These are phyloP conservation scores for Tangara arthus DNA, from an alignment of 2,797 vertebrate genomes.

Conservation along the genomic window DNA sequence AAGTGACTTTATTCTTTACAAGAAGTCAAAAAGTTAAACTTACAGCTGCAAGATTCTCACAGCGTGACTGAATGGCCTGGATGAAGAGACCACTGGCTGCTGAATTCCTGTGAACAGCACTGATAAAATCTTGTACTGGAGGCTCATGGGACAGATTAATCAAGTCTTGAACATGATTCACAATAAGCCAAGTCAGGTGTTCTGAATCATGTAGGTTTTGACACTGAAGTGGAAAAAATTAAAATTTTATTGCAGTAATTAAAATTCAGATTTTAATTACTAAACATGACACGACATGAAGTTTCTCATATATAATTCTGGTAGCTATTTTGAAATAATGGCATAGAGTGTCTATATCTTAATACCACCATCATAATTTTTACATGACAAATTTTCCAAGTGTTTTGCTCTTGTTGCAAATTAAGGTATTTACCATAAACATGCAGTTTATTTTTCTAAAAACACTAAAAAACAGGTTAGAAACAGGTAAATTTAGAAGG, in stretches of 20 bases:
- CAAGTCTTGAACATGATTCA: conserved; percentile 95
- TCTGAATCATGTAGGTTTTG: conserved; percentile 98
- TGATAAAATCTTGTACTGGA: conserved; percentile 97
- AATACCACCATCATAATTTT: neutral
- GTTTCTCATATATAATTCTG: neutral
- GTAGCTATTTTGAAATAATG: neutral
- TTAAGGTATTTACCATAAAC: neutral
- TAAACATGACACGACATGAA: neutral
- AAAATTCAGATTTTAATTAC: neutral
- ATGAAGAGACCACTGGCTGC: conserved; percentile 98
- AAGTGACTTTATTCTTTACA: neutral
- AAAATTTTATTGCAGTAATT: neutral
- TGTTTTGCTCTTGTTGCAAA: neutral
- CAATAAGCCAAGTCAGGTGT: conserved; percentile 96
- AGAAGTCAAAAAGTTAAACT: conserved; percentile 41
- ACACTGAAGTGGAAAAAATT: conserved; percentile 77
- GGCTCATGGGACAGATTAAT: conserved; percentile 94
- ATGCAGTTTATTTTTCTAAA: neutral
- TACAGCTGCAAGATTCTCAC: conserved; percentile 89
- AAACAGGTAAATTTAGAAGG: neutral
- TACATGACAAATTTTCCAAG: neutral
- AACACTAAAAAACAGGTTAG: neutral
- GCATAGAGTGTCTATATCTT: neutral
- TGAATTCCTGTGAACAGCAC: conserved; percentile 94
- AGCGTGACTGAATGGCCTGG: conserved; percentile 97